These are phyloP conservation scores for Cryptophagus acutangulus DNA, from an alignment of 2,888 invertebrate genomes.

Conservation along the genomic window DNA sequence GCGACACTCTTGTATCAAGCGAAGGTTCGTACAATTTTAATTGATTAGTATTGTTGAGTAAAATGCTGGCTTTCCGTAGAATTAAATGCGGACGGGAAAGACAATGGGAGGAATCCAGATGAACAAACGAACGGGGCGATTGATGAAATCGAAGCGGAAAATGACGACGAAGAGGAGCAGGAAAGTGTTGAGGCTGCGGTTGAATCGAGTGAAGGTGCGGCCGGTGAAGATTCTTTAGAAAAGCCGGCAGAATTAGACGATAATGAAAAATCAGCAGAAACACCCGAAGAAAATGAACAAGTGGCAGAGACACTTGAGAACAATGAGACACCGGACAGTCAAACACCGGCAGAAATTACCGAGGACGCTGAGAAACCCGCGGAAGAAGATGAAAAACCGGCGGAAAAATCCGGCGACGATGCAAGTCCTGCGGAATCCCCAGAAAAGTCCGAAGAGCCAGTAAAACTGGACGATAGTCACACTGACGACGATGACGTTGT, in stretches of 20 bases:
- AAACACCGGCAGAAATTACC: background rate
- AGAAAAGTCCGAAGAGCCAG: background rate
- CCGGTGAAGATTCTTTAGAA: constrained; percentile 1
- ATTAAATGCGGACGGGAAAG: constrained; percentile 16
- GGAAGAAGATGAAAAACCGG: background rate
- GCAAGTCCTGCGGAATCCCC: background rate
- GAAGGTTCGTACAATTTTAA: too few species aligned
- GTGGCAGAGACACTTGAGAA: too few species aligned
- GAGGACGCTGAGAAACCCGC: background rate
- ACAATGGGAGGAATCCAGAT: constrained; percentile 4
- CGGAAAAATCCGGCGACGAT: background rate
- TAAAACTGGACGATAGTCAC: background rate
- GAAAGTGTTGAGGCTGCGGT: background rate
- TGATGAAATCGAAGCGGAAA: background rate
- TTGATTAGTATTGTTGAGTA: too few species aligned
- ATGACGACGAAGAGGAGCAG: constrained; percentile 2
- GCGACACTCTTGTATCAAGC: too few species aligned
- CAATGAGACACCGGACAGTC: background rate
- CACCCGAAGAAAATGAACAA: too few species aligned
- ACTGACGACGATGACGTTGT: background rate
- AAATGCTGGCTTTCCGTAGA: constrained; percentile 13
- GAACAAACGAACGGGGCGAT: too few species aligned
- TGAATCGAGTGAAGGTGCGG: constrained; percentile 4
- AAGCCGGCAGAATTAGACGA: too few species aligned
- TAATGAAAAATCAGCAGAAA: too few species aligned